These are phyloP conservation scores for Philypnodon macrostomus DNA, from an alignment of 2,797 vertebrate genomes.

Conservation along the genomic window DNA sequence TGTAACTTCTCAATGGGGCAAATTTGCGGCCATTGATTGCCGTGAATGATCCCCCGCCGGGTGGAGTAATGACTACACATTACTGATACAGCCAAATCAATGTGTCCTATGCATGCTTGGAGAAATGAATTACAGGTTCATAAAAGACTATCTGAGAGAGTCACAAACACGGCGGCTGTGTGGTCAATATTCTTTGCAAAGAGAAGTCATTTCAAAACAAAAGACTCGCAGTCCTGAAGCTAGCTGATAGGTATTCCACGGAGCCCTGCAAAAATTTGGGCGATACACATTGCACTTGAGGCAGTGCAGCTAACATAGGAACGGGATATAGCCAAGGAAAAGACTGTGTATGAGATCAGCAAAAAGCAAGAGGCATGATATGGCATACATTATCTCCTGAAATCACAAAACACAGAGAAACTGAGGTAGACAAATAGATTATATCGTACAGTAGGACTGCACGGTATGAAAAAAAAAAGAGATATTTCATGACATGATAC, in stretches of 20 bases:
- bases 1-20: constrained; percentile 71
- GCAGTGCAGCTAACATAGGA: constrained; percentile 54
- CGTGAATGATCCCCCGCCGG: constrained; percentile 68
- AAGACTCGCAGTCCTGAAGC: constrained; percentile 62
- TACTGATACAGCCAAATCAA: constrained; percentile 71
- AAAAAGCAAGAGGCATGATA: constrained; percentile 55
- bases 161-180: constrained; percentile 54
- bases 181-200: constrained; percentile 67
- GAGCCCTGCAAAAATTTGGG: constrained; percentile 60
- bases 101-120: constrained; percentile 65
- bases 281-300: constrained; percentile 41
- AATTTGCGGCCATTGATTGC: constrained; percentile 74
- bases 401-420: constrained; percentile 35
- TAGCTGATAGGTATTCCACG: constrained; percentile 66
- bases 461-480: too few relatives aligned
- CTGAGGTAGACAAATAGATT: constrained; percentile 15
- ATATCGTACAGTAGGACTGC: too few relatives aligned
- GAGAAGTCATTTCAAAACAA: constrained; percentile 64
- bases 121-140: constrained; percentile 73
- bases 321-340: constrained; percentile 59
- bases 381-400: constrained; percentile 57
- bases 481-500: too few relatives aligned
- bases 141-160: constrained; percentile 63
- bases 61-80: constrained; percentile 72
- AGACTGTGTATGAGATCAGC: constrained; percentile 63